Evolutionary conservation across 2,113 vertebrate genomes (phyloP).

Genomic region (Ahaetulla prasina): DNA sequence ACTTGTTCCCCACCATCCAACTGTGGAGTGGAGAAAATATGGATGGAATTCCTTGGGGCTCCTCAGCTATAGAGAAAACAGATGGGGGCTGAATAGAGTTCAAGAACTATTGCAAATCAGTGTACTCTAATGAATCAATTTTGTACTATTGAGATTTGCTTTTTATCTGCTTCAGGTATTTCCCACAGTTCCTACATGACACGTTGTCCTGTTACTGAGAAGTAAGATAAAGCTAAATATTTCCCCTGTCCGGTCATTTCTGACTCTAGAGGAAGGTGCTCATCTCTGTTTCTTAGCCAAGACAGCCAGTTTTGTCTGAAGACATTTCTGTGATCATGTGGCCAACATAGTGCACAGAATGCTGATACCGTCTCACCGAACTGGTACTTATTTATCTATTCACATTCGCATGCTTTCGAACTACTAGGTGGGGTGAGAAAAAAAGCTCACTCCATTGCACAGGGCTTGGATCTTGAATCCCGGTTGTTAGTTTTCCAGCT

Average conservation of each 20-base stretch:
- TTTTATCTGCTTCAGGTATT: background rate
- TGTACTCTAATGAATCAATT: background rate
- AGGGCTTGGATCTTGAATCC: background rate
- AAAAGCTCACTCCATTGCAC: background rate
- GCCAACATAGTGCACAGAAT: background rate
- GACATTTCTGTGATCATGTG: background rate
- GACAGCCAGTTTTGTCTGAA: background rate
- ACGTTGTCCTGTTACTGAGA: background rate
- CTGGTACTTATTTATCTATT: background rate
- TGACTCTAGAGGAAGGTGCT: background rate
- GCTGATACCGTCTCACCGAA: too few species aligned
- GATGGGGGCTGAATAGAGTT: background rate
- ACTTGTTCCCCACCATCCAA: background rate
- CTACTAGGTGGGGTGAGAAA: background rate
- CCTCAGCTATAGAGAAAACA: background rate
- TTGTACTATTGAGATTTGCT: background rate
- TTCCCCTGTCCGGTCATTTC: background rate
- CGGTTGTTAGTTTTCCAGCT: background rate
- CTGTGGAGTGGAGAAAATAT: background rate
- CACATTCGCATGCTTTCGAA: background rate
- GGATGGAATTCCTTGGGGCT: background rate
- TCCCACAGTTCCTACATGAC: background rate
- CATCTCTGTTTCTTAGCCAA: background rate
- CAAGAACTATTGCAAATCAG: background rate
- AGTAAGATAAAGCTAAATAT: background rate